A percentile compares a stretch with the other conserved stretches of the same genome.
Conservation (phyloP, 2,113 vertebrate species). For the Nematolebias whitei region DNA sequence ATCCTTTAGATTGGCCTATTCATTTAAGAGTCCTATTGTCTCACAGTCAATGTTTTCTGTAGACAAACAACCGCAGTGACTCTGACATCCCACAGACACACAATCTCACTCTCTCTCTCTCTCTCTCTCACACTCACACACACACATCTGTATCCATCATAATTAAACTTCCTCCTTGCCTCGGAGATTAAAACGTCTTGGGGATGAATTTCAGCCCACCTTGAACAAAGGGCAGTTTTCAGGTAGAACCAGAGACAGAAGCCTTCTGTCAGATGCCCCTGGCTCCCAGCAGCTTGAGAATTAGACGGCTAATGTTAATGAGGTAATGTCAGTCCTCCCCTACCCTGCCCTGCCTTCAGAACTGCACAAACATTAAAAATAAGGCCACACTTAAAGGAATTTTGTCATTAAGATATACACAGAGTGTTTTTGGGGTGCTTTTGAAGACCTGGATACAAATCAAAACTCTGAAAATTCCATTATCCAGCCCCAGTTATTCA, state of each 20-base stretch:
- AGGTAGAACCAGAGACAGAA: constrained; percentile 43
- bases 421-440: no score
- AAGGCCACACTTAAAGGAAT: constrained; percentile 15
- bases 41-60: constrained; percentile 4
- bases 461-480: no score
- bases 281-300: constrained; percentile 25
- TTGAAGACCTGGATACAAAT: no score
- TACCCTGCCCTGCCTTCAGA: constrained; percentile 19
- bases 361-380: constrained; percentile 7
- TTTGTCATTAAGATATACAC: background rate
- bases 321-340: constrained; percentile 35
- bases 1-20: constrained; percentile 42
- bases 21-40: constrained; percentile 42
- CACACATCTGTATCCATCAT: constrained; percentile 60
- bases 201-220: constrained; percentile 60
- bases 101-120: constrained; percentile 21
- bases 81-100: constrained; percentile 30
- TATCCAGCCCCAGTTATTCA: no score
- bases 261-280: constrained; percentile 39
- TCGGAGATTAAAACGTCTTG: constrained; percentile 70
- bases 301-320: constrained; percentile 55
- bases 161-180: constrained; percentile 66
- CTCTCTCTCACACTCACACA: constrained; percentile 29
- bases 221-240: constrained; percentile 69
- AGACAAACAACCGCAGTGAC: constrained; percentile 10